These are phyloP conservation scores for Anas flavirostris DNA, from an alignment of 2,797 vertebrate genomes.

Conservation along the genomic window DNA sequence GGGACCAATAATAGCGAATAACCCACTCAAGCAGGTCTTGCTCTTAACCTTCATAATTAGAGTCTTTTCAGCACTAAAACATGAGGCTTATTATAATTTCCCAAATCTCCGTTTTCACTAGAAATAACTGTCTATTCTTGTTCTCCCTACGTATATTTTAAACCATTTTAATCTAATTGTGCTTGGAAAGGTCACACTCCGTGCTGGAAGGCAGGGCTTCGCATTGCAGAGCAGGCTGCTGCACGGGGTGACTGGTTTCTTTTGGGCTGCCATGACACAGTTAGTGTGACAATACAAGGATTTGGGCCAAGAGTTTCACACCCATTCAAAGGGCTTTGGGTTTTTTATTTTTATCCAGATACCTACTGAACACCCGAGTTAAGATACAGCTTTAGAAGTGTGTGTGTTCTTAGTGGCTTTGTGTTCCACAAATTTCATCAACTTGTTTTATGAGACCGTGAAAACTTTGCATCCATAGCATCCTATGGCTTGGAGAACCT, in stretches of 20 bases:
- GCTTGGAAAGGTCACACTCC: background rate
- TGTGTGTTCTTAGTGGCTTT: background rate
- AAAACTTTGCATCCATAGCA: background rate
- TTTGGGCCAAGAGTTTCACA: background rate
- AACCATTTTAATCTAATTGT: background rate
- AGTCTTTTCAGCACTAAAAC: background rate
- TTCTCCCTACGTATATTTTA: background rate
- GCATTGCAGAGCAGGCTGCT: background rate
- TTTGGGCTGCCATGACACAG: background rate
- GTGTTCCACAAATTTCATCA: background rate
- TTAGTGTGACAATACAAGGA: background rate
- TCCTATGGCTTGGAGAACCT: background rate
- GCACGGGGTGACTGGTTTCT: accelerated
- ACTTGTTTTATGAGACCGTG: background rate
- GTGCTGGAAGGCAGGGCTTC: background rate
- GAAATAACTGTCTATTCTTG: background rate
- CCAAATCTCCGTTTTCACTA: background rate
- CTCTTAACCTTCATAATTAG: background rate
- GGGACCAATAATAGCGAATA: accelerated
- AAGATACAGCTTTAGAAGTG: background rate
- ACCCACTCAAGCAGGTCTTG: background rate
- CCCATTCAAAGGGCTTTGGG: background rate
- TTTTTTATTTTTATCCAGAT: background rate
- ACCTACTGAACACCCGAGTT: background rate
- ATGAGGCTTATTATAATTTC: background rate